Conservation (phyloP, 1,140 invertebrate genomes). For the Drosophila navojoa region DNA sequence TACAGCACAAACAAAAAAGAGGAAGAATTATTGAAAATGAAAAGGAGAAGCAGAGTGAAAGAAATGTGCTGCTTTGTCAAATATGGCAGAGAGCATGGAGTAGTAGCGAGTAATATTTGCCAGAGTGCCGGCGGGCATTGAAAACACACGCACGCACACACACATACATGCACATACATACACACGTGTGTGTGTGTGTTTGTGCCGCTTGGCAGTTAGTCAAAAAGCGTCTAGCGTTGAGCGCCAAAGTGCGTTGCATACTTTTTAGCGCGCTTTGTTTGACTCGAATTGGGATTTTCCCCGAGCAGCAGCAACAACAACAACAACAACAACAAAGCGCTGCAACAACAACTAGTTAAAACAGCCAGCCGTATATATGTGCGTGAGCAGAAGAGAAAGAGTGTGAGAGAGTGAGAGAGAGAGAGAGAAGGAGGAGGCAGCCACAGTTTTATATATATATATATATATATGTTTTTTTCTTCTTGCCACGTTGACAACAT, state of each 20-base stretch:
- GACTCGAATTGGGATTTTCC: conserved; percentile 73
- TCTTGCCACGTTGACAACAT: conserved; percentile 54
- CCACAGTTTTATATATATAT: conserved; percentile 1
- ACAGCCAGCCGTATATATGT: conserved; percentile 1
- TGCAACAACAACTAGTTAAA: conserved; percentile 38
- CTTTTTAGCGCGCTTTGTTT: conserved; percentile 80
- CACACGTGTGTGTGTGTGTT: conserved; percentile 12
- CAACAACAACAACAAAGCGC: conserved; percentile 2
- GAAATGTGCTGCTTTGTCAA: conserved; percentile 76
- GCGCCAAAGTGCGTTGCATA: conserved; percentile 76
- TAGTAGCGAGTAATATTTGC: conserved; percentile 52
- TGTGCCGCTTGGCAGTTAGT: conserved; percentile 60
- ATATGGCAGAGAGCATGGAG: conserved; percentile 57
- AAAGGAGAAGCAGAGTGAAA: conserved; percentile 14
- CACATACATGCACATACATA: background rate
- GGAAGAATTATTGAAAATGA: conserved; percentile 29
- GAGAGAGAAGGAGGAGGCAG: background rate
- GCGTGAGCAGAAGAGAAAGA: background rate
- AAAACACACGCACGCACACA: conserved; percentile 49
- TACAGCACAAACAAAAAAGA: conserved; percentile 33
- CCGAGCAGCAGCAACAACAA: conserved; percentile 29
- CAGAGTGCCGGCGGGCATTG: conserved; percentile 74
- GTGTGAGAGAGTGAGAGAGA: background rate
- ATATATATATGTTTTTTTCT: too few species aligned
- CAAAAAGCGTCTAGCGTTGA: conserved; percentile 61